phyloP scores from a whole-genome alignment of 2,888 invertebrate genomes.

The Stenoptilia bipunctidactyla region DNA sequence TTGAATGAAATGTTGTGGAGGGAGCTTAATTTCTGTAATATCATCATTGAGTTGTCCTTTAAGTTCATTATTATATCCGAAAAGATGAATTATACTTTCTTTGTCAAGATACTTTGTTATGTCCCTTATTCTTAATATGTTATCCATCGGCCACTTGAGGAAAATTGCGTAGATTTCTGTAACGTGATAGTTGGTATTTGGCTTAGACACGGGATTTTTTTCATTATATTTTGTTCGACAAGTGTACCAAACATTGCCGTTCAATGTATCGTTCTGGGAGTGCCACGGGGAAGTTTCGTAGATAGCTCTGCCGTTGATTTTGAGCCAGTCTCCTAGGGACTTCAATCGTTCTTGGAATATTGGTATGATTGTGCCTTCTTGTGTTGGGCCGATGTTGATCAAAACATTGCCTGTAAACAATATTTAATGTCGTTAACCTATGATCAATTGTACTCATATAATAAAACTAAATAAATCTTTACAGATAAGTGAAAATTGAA shows the following conservation, averaged over 20 bases:
- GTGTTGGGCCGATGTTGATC: slow-evolving; percentile 91
- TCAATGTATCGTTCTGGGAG: slow-evolving; percentile 82
- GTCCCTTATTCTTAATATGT: slow-evolving; percentile 42
- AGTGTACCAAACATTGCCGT: slow-evolving; percentile 84
- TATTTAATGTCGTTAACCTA: neutral
- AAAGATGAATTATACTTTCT: neutral
- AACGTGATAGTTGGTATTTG: slow-evolving; percentile 17
- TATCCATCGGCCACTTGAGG: slow-evolving; percentile 77
- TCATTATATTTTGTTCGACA: slow-evolving; percentile 23
- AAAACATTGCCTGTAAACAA: slow-evolving; percentile 75
- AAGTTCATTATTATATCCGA: no score
- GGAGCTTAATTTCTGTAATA: no score
- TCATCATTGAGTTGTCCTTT: no score
- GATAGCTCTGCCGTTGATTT: slow-evolving; percentile 89
- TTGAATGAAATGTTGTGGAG: no score
- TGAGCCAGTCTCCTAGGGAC: slow-evolving; percentile 85
- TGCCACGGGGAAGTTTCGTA: slow-evolving; percentile 84
- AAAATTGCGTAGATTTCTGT: slow-evolving; percentile 75
- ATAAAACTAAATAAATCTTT: no score
- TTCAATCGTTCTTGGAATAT: slow-evolving; percentile 88
- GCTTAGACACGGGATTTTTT: slow-evolving; percentile 17
- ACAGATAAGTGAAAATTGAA: no score
- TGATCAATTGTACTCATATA: no score
- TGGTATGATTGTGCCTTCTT: slow-evolving; percentile 86
- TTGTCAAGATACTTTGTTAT: slow-evolving; percentile 26